phyloP scores from a whole-genome alignment of 2,888 invertebrate species.

The Chromoteleia sp. region DNA sequence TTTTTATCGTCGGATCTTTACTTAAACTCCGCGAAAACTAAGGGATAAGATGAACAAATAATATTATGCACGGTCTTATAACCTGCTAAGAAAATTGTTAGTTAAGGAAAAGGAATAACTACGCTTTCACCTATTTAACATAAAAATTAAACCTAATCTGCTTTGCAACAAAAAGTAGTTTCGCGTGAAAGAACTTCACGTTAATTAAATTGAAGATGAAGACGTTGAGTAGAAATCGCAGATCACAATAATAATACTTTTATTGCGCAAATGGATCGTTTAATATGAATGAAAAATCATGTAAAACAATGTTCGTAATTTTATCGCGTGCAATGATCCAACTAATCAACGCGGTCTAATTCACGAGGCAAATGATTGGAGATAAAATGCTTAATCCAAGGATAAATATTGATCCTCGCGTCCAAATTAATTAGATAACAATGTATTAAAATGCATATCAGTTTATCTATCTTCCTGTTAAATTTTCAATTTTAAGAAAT shows the following conservation, averaged over 20 bases:
- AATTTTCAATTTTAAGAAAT: conserved; percentile 13
- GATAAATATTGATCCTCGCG: conserved; percentile 19
- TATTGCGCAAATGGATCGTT: not conserved
- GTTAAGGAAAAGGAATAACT: conserved; percentile 37
- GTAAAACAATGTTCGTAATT: conserved; percentile 10
- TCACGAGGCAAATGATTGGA: conserved; percentile 12
- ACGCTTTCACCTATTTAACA: conserved; percentile 33
- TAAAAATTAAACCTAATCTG: conserved; percentile 42
- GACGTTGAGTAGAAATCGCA: not conserved
- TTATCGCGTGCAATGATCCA: conserved; percentile 26
- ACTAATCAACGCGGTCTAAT: conserved; percentile 17
- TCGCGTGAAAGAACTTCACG: not conserved
- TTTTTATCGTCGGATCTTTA: conserved; percentile 53
- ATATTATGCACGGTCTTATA: conserved; percentile 47
- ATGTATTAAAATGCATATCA: conserved; percentile 20
- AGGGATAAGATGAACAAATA: conserved; percentile 51
- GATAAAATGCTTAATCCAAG: conserved; percentile 14
- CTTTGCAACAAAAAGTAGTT: conserved; percentile 26
- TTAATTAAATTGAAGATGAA: conserved; percentile 21
- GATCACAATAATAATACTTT: conserved; percentile 1
- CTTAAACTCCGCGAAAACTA: conserved; percentile 54
- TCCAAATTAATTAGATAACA: conserved; percentile 19
- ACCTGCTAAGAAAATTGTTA: conserved; percentile 47
- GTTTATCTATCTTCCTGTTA: not conserved
- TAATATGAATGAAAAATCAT: conserved; percentile 4